Base-by-base conservation (phyloP, 2,797 vertebrate species). In the Sebastes nivosus region DNA sequence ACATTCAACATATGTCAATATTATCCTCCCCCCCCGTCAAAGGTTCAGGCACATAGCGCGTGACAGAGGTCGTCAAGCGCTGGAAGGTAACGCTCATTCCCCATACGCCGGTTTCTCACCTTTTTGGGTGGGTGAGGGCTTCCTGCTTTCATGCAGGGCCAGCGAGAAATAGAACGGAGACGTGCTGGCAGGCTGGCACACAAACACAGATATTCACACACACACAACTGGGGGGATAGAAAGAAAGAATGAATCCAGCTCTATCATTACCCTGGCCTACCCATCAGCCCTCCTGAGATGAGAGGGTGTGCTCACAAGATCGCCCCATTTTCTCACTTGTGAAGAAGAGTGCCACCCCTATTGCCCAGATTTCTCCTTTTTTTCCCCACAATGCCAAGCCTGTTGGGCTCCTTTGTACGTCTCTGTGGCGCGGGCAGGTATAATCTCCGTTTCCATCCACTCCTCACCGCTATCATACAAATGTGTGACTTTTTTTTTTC, bases 201-300 rank as follows among this genome's bases (percentile, higher is more conserved):
- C 71, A 72, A 25, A 75, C 34, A 77, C 52, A 42, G 38, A 42
- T 42, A 42, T 42, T 42, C 38, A 75, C 57, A 73, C 54, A 75
- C 57, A 65, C n/a, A 54, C 8, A 30, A 72, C 29, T 67, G 22
- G n/a, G 38, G 42, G 75, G 78, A 61, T 3, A 65, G 50, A 50
- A 29, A 75, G 57, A 78, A 84, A 79, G 69, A 82, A 73, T 79
- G 79, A 87, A 89, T 91, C 84, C 82, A 90, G 86, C 89, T 90
- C 93, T 95, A 82, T 95, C 89, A 96, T 97, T 95, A 96, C 89
- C 72, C 89, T 72, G 67, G 90, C 93, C 92, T 80, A 85, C 88
- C 91, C 93, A 95, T 90, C 89, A 93, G 88, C 83, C 89, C 93
- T 88, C 92, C 92, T 93, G 92, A 97, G 96, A 96, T 96, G 94